These are phyloP conservation scores for Charaxes varanes DNA, from an alignment of 1,140 invertebrate species.

Conservation along the genomic window DNA sequence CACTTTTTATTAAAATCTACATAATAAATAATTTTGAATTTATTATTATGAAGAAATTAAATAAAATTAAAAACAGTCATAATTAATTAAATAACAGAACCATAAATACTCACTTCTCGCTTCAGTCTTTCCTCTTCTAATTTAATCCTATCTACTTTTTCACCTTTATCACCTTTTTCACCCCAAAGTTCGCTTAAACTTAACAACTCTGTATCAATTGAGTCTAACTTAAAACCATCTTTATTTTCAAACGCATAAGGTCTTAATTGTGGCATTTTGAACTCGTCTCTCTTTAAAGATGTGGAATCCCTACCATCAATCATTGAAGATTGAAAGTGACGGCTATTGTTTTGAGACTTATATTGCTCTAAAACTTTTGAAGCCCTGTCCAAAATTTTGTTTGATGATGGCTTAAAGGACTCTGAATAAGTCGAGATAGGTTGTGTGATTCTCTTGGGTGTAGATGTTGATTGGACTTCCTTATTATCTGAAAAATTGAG, in stretches of 20 bases:
- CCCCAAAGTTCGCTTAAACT: conserved; percentile 75
- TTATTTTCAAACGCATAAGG: conserved; percentile 37
- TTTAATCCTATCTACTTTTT: conserved; percentile 69
- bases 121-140: conserved; percentile 85
- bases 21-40: too few relatives aligned
- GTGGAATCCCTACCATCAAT: conserved; percentile 31
- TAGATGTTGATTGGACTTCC: conserved; percentile 57
- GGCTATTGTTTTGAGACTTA: conserved; percentile 40
- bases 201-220: conserved; percentile 59
- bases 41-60: too few relatives aligned
- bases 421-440: conserved; percentile 30
- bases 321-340: conserved; percentile 30
- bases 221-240: conserved; percentile 40
- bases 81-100: not conserved
- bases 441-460: conserved; percentile 39
- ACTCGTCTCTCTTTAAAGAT: conserved; percentile 46
- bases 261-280: conserved; percentile 63
- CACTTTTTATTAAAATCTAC: too few relatives aligned
- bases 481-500: conserved; percentile 53
- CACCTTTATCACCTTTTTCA: conserved; percentile 55
- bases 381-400: conserved; percentile 55
- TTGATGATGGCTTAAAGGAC: conserved; percentile 49
- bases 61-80: not conserved
- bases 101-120: conserved; percentile 74
- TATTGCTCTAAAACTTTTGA: conserved; percentile 62